A percentile compares a stretch with the other conserved stretches of the same genome.
phyloP scores from a whole-genome alignment of 2,797 vertebrate genomes.

The Hafferia zeledoni region DNA sequence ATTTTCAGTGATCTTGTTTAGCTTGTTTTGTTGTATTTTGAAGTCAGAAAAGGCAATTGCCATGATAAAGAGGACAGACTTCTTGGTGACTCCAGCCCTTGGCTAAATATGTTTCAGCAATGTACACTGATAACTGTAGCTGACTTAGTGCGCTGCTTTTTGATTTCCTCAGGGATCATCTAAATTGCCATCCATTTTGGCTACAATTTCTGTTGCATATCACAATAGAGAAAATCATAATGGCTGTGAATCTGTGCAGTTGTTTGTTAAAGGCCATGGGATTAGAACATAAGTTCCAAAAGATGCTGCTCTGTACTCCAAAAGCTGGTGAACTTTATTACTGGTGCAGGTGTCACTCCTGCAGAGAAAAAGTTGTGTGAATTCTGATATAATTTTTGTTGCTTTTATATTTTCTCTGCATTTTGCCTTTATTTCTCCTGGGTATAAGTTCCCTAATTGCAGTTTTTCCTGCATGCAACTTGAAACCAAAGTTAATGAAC shows the following conservation, averaged over 20 bases:
- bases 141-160: not conserved
- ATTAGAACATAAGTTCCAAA: not conserved
- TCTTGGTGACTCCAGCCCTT: not conserved
- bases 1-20: not conserved
- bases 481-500: not conserved
- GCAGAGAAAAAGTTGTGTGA: not conserved
- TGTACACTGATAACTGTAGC: not conserved
- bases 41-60: not conserved
- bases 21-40: not conserved
- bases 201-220: not conserved
- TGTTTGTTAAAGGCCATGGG: not conserved
- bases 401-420: not conserved
- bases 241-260: not conserved
- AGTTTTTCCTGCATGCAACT: not conserved
- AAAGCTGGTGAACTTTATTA: not conserved
- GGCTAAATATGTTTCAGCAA: not conserved
- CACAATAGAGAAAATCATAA: not conserved
- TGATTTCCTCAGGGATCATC: not conserved
- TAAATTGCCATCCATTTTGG: not conserved
- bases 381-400: not conserved
- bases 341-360: not conserved
- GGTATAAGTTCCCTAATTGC: not conserved
- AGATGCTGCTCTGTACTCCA: not conserved
- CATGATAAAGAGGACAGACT: not conserved
- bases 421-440: not conserved